These are phyloP conservation scores for Nasonia vitripennis DNA, from an alignment of 1,140 invertebrate genomes.

Conservation along the genomic window DNA sequence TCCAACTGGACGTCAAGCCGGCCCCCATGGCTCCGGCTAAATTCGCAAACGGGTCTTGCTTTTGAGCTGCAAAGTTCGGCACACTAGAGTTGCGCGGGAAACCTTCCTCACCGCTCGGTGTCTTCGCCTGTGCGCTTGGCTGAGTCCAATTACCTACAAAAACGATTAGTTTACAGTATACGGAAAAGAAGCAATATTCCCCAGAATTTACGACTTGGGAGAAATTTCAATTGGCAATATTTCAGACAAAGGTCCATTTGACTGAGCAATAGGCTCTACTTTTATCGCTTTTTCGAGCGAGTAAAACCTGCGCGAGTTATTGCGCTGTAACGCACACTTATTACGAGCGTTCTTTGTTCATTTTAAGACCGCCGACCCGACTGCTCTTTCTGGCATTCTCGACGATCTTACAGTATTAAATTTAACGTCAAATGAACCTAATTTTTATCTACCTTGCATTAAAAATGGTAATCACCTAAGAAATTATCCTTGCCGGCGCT, in stretches of 20 bases:
- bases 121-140: constrained; percentile 56
- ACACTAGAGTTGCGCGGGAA: constrained; percentile 78
- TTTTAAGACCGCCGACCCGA: background rate
- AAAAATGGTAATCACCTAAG: constrained; percentile 53
- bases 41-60: constrained; percentile 77
- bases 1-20: constrained; percentile 70
- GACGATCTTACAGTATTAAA: too few species aligned
- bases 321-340: too few species aligned
- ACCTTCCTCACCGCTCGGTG: constrained; percentile 64
- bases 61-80: constrained; percentile 75
- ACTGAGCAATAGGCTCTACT: too few species aligned
- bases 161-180: background rate
- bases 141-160: constrained; percentile 58
- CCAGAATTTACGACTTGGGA: too few species aligned
- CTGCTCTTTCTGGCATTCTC: background rate
- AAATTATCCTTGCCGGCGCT: constrained; percentile 60
- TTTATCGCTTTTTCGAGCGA: too few species aligned
- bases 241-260: too few species aligned
- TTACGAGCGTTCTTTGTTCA: too few species aligned
- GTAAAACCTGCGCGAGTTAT: too few species aligned
- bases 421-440: too few species aligned
- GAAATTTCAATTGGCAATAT: too few species aligned
- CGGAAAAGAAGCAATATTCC: too few species aligned
- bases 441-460: background rate
- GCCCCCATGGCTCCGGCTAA: constrained; percentile 70